A percentile compares a stretch with the other conserved stretches of the same genome.
phyloP scores from a whole-genome alignment of 2,797 vertebrate species.

The Acanthornis magna region DNA sequence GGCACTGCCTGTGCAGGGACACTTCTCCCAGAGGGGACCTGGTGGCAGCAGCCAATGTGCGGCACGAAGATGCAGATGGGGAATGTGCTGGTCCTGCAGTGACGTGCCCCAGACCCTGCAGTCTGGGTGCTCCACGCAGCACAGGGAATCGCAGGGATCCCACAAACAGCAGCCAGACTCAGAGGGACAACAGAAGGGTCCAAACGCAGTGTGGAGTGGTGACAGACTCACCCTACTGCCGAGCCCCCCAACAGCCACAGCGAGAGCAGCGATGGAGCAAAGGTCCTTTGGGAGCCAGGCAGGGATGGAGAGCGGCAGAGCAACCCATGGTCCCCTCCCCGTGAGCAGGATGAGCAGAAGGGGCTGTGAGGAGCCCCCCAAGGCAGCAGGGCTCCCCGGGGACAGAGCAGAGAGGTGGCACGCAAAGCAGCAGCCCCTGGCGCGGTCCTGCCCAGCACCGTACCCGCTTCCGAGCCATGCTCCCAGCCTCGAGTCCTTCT shows the following conservation, averaged over 20 bases:
- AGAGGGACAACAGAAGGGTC: neutral
- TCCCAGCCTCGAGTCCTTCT: neutral
- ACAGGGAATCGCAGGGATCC: neutral
- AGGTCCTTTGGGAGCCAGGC: accelerated
- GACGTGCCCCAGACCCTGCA: accelerated
- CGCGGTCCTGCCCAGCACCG: accelerated
- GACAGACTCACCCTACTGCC: neutral
- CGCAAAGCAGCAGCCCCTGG: neutral
- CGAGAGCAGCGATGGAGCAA: neutral
- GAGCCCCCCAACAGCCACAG: neutral
- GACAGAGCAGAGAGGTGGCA: neutral
- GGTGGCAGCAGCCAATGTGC: accelerated
- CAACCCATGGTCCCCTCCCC: neutral
- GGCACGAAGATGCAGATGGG: accelerated
- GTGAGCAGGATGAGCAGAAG: accelerated
- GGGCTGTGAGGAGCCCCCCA: neutral
- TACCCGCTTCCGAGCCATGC: constrained; percentile 64
- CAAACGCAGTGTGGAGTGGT: accelerated
- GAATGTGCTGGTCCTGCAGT: accelerated
- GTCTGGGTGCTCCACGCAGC: neutral
- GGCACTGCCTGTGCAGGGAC: accelerated
- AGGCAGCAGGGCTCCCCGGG: neutral
- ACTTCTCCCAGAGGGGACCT: neutral
- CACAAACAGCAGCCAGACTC: accelerated
- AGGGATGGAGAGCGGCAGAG: neutral